Percentiles rank a stretch among this genome's conserved stretches.
phyloP scores from a whole-genome alignment of 1,140 invertebrate species.

The Dryas iulia region DNA sequence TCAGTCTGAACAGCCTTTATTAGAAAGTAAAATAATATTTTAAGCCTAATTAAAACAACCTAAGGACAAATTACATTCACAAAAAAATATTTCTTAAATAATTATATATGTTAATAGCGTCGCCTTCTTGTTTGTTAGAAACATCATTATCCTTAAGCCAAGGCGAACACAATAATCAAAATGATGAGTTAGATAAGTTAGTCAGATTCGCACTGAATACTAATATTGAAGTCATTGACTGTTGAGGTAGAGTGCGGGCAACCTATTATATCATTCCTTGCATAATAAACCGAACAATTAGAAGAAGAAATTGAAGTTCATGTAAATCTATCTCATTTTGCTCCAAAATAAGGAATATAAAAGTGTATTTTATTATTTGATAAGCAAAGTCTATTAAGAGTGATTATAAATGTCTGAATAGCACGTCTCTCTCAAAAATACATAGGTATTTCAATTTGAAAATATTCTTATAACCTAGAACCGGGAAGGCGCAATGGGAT shows the following conservation, averaged over 20 bases:
- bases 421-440: too few species aligned
- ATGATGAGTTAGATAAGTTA: conserved; percentile 8
- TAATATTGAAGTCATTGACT: conserved; percentile 8
- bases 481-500: too few species aligned
- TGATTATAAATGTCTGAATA: too few species aligned
- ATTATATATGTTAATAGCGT: background rate
- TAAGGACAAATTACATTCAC: background rate
- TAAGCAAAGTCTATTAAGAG: too few species aligned
- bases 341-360: too few species aligned
- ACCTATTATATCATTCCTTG: background rate
- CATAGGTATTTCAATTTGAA: too few species aligned
- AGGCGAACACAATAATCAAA: conserved; percentile 15
- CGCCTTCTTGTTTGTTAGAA: conserved; percentile 7
- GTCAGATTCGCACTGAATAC: conserved; percentile 11
- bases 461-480: too few species aligned
- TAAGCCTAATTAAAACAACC: background rate
- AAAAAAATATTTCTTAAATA: background rate
- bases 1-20: too few species aligned
- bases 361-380: too few species aligned
- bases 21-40: too few species aligned
- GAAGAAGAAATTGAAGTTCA: background rate
- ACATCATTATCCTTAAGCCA: conserved; percentile 22
- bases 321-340: too few species aligned
- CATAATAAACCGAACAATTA: background rate
- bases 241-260: background rate